Base-by-base conservation (phyloP, 2,113 vertebrate species). In the Cryptotis parvus region DNA sequence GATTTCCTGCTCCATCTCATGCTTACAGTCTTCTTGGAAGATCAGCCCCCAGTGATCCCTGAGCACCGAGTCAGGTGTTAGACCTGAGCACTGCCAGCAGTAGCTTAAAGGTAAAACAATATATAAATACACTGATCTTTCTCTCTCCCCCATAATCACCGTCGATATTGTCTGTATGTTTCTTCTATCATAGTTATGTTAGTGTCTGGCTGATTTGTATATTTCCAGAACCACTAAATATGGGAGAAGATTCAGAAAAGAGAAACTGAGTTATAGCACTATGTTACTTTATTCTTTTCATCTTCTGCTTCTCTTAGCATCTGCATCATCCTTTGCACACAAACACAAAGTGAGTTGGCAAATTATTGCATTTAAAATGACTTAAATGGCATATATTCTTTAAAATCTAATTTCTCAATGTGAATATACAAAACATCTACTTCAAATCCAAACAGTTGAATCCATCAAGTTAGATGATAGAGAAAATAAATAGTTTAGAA, bases 331-430 rank as follows among this genome's bases (percentile, higher is more conserved):
- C 33, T 41, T 68, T 82, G 2, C 16, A 77, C 18, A 43, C 33
- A 72, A 86, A 55, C 39, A 49, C 18, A 86, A 81, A 70, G 58
- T 65, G 43, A 81, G 22, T 37, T 72, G 68, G 29, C 3, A 90
- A 77, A 31, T 65, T 77, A 65, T 12, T 58, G 12, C 26, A 75
- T 72, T 77, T 75, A n/a, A n/a, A n/a, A n/a, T n/a, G n/a, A n/a
- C n/a, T 15, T 37, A 55, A 92, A 70, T 16, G 84, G n/a, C 2
- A 87, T 24, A 75, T 69, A 31, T 94, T 86, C 33, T 70, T 72
- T 18, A 37, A 76, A 10, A 61, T 63, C 20, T 52, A 65, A 77
- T 33, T 72, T 14, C 49, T 82, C 66, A 35, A 63, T 69, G 63
- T 85, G 41, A 15, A 65, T 39, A 90, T 75, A 68, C 4, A 79